These are phyloP conservation scores for Acrobasis suavella DNA, from an alignment of 2,888 invertebrate genomes.

Conservation along the genomic window DNA sequence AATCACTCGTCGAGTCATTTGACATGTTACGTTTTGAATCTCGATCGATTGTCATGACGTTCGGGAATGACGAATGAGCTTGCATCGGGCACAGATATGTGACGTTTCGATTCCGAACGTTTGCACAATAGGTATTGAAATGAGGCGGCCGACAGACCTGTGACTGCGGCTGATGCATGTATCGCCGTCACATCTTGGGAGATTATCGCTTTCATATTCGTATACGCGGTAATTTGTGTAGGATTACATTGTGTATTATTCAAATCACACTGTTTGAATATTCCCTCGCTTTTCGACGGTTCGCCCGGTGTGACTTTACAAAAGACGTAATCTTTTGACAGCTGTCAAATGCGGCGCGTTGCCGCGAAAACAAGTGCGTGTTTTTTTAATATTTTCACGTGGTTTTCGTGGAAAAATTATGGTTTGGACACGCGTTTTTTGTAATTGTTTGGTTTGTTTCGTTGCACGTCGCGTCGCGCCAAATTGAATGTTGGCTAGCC, in stretches of 20 bases:
- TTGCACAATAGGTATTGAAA: constrained; percentile 76
- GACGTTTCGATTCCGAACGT: constrained; percentile 53
- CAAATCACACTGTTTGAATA: constrained; percentile 51
- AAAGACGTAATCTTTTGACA: constrained; percentile 74
- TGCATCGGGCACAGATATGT: constrained; percentile 54
- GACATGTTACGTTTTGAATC: constrained; percentile 67
- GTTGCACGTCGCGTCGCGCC: constrained; percentile 54
- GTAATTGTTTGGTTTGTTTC: constrained; percentile 80
- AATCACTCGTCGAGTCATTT: constrained; percentile 63
- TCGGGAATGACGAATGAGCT: constrained; percentile 70
- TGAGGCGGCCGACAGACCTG: constrained; percentile 48
- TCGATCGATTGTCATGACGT: constrained; percentile 69
- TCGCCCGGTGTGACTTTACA: constrained; percentile 55
- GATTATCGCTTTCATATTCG: constrained; percentile 70
- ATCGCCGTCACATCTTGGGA: constrained; percentile 67
- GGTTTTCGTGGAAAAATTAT: constrained; percentile 74
- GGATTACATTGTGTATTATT: constrained; percentile 71
- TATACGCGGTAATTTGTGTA: constrained; percentile 69
- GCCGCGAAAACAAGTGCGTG: constrained; percentile 65
- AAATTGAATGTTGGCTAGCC: constrained; percentile 76
- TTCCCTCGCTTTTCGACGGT: constrained; percentile 35
- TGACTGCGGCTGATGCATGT: constrained; percentile 53
- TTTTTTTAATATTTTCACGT: constrained; percentile 64
- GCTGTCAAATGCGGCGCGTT: constrained; percentile 75
- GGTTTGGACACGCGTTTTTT: constrained; percentile 73